phyloP scores from a whole-genome alignment of 2,888 invertebrate genomes.

The Cataglyphis rosenhaueri region DNA sequence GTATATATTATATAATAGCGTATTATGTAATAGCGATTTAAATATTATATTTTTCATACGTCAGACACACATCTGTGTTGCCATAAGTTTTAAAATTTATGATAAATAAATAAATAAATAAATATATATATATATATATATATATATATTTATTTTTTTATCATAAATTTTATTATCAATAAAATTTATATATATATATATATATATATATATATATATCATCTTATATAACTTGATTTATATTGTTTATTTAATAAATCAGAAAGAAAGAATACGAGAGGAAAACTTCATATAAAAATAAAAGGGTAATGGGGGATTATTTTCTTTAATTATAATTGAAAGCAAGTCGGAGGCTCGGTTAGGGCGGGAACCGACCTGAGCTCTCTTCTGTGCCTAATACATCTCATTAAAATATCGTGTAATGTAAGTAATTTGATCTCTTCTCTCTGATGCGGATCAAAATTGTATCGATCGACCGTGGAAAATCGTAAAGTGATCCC shows the following conservation, averaged over 20 bases:
- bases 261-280: background rate
- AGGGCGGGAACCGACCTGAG: slow-evolving; percentile 2
- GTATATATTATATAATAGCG: no score
- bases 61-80: no score
- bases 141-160: background rate
- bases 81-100: no score
- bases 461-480: slow-evolving; percentile 53
- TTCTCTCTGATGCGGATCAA: slow-evolving; percentile 41
- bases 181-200: no score
- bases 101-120: no score
- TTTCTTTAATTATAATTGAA: slow-evolving; percentile 41
- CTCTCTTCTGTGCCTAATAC: slow-evolving; percentile 25
- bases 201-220: background rate
- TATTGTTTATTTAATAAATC: background rate
- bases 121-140: background rate
- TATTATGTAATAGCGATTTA: no score
- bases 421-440: slow-evolving; percentile 46
- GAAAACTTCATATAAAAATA: slow-evolving; percentile 12
- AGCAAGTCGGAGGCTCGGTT: background rate
- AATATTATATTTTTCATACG: no score
- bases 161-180: no score
- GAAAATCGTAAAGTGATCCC: slow-evolving; percentile 50
- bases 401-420: slow-evolving; percentile 48
- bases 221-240: background rate
- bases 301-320: slow-evolving; percentile 17